These are phyloP conservation scores for Camponotus vicinus DNA, from an alignment of 1,140 invertebrate genomes.

Conservation along the genomic window DNA sequence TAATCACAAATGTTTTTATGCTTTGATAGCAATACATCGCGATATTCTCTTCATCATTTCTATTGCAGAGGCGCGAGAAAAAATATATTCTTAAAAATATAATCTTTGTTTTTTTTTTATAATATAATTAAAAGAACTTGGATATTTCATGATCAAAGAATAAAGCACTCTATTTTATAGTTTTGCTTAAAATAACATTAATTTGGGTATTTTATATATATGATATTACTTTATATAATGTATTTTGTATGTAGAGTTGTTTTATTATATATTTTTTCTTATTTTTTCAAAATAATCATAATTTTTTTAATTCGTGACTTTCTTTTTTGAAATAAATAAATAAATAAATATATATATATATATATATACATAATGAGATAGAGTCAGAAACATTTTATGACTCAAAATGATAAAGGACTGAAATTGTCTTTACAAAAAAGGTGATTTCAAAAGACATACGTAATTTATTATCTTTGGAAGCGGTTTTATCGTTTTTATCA, in stretches of 20 bases:
- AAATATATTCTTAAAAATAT: neutral
- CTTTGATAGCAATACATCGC: slow-evolving; percentile 13
- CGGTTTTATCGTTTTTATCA: neutral
- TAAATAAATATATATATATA: neutral
- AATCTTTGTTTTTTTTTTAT: neutral
- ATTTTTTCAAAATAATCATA: too few species aligned
- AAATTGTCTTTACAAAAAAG: neutral
- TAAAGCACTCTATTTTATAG: neutral
- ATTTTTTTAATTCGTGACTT: neutral
- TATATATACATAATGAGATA: too few species aligned
- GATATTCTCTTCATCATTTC: slow-evolving; percentile 2
- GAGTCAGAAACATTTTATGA: neutral
- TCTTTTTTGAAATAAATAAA: neutral
- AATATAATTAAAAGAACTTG: neutral
- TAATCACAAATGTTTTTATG: slow-evolving; percentile 48
- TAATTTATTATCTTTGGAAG: neutral
- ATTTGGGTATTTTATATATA: slow-evolving; percentile 2
- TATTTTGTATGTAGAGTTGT: neutral
- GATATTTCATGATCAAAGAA: neutral
- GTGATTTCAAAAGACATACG: neutral
- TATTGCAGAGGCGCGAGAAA: neutral
- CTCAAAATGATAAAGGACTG: neutral
- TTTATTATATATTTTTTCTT: neutral
- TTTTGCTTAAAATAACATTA: neutral
- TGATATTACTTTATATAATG: neutral